Base-by-base conservation (phyloP, 1,140 invertebrate species). In the Drosophila albomicans region DNA sequence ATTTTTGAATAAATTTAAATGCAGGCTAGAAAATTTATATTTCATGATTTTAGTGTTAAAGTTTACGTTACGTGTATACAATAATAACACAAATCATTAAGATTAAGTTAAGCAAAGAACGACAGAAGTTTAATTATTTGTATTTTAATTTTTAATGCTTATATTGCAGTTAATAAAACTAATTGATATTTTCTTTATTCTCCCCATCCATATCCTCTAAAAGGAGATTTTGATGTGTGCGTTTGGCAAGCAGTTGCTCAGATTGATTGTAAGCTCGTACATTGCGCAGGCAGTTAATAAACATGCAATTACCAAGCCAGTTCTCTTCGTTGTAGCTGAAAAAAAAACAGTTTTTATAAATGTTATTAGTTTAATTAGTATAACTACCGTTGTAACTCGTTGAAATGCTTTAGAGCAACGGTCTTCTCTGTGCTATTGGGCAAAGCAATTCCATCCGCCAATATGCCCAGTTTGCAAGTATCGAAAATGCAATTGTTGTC, bases 131-230 rank as follows among this genome's bases (percentile, higher is more conserved):
- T 63, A 48, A 6, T 30, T 51, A 20, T 28, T 56, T 20, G 20
- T 3, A 5, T 46, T 52, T 59, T 62, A 16, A 10, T 59, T 54
- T 10, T 54, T 57, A 7, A 41, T 52, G 11, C 32, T 58, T 62
- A 56, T 71, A 58, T 62, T 48, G 51, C 61, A 43, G 25, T 6
- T 3, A 5, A 10, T 59, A 65, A 54, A 56, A 49, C 35, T 77
- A 79, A 51, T 57, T 78, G 10, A 78, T 73, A 32, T 88, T 88
- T 15, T 88, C 85, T 32, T 88, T 88, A 5, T 88, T 81, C 5
- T 88, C 85, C 11, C 58, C 49, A 11, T 63, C 75, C 8, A 87
- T 16, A 15, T 87, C 84, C 6, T 88, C 82, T n/a, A 73, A 32
- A 1, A 85, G 48, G 2, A 88, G 32, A 51, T 41, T 54, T 11